phyloP scores from a whole-genome alignment of 2,113 vertebrate species.

The Cinclus cinclus region DNA sequence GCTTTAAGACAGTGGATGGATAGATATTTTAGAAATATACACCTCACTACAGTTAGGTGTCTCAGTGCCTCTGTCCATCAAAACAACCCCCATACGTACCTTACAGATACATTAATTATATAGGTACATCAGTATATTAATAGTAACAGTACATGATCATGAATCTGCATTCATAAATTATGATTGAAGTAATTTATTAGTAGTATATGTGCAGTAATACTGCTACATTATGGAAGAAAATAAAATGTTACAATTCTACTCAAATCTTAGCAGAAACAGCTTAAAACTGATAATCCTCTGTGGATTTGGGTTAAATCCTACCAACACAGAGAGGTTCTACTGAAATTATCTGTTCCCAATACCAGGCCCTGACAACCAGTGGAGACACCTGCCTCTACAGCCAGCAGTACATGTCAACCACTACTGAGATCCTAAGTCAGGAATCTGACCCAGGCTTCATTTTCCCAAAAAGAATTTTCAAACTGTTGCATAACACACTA shows the following conservation, averaged over 20 bases:
- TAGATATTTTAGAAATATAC: background rate
- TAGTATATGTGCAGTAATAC: background rate
- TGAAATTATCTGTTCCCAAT: background rate
- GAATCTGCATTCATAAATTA: background rate
- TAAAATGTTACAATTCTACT: background rate
- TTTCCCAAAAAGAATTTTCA: background rate
- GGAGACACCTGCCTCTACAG: background rate
- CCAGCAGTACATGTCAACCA: background rate
- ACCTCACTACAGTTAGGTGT: background rate
- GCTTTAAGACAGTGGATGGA: background rate
- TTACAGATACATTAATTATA: background rate
- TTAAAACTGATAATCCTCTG: conserved; percentile 40
- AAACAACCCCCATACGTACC: background rate
- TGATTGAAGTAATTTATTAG: background rate
- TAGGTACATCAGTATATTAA: background rate
- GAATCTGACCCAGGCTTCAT: background rate
- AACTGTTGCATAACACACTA: background rate
- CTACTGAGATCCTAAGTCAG: background rate
- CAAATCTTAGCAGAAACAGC: conserved; percentile 31
- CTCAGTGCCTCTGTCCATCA: background rate
- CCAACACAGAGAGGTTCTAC: background rate
- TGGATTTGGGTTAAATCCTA: conserved; percentile 45
- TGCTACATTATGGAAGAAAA: background rate
- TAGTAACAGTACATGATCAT: background rate
- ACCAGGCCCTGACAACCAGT: background rate